Conservation (phyloP, 2,888 invertebrate species). For the Sinhomidia bicolor region DNA sequence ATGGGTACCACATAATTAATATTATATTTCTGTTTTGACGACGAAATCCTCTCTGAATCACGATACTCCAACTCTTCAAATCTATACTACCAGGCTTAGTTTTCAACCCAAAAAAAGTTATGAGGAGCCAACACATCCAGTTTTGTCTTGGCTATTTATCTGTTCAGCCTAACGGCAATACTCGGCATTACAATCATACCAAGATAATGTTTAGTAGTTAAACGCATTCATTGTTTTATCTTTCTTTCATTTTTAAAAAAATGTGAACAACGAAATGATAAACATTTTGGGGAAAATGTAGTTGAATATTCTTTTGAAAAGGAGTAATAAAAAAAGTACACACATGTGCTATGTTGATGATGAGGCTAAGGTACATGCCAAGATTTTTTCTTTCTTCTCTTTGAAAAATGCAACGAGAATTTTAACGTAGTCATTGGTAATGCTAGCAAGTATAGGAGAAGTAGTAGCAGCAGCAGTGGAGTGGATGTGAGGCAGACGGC, state of each 20-base stretch:
- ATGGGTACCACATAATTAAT: neutral
- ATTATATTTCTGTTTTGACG: neutral
- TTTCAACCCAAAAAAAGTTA: neutral
- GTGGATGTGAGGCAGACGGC: no score
- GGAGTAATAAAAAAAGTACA: conserved; percentile 21
- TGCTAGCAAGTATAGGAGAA: no score
- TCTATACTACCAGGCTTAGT: no score
- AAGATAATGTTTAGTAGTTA: conserved; percentile 19
- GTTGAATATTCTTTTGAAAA: neutral
- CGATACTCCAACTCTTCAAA: neutral
- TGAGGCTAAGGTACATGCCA: conserved; percentile 21
- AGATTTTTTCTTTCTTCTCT: conserved; percentile 1
- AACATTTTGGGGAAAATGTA: conserved; percentile 33
- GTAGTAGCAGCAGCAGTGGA: no score
- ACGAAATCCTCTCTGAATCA: neutral
- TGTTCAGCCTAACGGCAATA: neutral
- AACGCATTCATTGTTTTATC: neutral
- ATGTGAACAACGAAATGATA: neutral
- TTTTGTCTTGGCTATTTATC: neutral
- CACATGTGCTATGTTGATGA: neutral
- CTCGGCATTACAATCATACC: neutral
- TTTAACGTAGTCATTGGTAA: no score
- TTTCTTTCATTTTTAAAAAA: neutral
- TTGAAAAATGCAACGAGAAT: neutral
- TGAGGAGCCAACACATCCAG: neutral